Base-by-base conservation (phyloP, 2,888 invertebrate genomes). In the Acronicta aceris region DNA sequence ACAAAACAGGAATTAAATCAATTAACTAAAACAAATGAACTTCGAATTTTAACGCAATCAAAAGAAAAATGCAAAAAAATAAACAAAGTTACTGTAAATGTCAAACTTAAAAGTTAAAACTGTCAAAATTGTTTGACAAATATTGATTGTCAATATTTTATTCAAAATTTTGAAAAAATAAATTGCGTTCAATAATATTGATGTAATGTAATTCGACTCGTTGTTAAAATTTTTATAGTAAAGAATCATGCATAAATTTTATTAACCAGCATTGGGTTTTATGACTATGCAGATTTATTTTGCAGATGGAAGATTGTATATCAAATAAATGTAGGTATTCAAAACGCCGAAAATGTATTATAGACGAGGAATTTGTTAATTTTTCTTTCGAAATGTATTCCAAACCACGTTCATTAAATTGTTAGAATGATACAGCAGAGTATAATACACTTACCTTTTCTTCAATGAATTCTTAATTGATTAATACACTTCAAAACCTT, bases 391-490 rank as follows among this genome's bases (percentile, higher is more conserved):
- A 21, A 6, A 1, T 38, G n/a, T 13, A 30, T 42, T 46, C 2
- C 9, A 2, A 25, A 43, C 21, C 41, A 49, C 62, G 67, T 49
- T 50, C 45, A 51, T 53, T 27, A 49, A 70, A 65, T 59, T 48
- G n/a, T 56, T 52, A 59, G 45, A 71, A 69, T 65, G 58, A 71
- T 68, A 66, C 50, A 64, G 63, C 49, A 71, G 25, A 51, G 45
- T 51, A 42, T 47, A 70, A 65, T 70, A 71, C 59, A 79, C 79
- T 81, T 77, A 79, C 81, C 45, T 64, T 67, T 82, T 80, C 73
- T 81, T 81, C 74, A 74, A 73, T 76, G 71, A 79, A 79, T 74
- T 67, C 62, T 64, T 62, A 76, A 75, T 76, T 73, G 75, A 71
- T 78, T 65, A 74, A 77, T 71, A 65, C 64, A 76, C 75, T 65